These are phyloP conservation scores for Busseola fusca DNA, from an alignment of 2,888 invertebrate genomes.

Conservation along the genomic window DNA sequence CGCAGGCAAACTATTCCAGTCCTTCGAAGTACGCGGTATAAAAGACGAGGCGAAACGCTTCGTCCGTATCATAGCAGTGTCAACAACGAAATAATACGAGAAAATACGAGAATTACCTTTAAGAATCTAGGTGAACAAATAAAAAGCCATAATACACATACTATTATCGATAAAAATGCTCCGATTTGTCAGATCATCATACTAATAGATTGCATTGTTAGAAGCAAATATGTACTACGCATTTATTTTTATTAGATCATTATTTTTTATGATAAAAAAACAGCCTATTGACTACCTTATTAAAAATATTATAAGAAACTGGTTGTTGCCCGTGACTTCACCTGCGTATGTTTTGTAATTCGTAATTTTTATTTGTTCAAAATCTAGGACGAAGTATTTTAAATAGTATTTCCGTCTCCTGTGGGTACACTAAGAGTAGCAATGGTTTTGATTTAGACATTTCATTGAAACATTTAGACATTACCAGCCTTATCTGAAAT, in stretches of 20 bases:
- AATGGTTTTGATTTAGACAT: background rate
- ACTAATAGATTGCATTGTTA: background rate
- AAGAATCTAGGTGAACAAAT: background rate
- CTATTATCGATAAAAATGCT: slow-evolving; percentile 11
- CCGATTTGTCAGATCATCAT: slow-evolving; percentile 14
- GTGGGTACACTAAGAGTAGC: background rate
- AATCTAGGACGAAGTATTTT: background rate
- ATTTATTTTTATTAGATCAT: slow-evolving; percentile 20
- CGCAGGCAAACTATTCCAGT: too few species aligned
- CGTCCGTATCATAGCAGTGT: too few species aligned
- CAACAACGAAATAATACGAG: too few species aligned
- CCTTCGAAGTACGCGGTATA: too few species aligned
- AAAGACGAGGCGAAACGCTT: too few species aligned
- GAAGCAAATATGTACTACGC: slow-evolving; percentile 4
- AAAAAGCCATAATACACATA: background rate
- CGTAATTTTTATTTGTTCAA: background rate
- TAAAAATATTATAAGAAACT: background rate
- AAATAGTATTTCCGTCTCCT: background rate
- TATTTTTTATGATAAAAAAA: slow-evolving; percentile 10
- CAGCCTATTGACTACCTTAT: background rate
- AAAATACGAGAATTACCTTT: too few species aligned
- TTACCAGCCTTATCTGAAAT: too few species aligned
- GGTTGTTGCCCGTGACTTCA: background rate
- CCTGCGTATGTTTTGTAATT: background rate
- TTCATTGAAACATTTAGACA: background rate